Percentiles rank a stretch among this genome's conserved stretches.
Evolutionary conservation across 2,113 vertebrate genomes (phyloP).

Genomic region (Colaptes auratus): DNA sequence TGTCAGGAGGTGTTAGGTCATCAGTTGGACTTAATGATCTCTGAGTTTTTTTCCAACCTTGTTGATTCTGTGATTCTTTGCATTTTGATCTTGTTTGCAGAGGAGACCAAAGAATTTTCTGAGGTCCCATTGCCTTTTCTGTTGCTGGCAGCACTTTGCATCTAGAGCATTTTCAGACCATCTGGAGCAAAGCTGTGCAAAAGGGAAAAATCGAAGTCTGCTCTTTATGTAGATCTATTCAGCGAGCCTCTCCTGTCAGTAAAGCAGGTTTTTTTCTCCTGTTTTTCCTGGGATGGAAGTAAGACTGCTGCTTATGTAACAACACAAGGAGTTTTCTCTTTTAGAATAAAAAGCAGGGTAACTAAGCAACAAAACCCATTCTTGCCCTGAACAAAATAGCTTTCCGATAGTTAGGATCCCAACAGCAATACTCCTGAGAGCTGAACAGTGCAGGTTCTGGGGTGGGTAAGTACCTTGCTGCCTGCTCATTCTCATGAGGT

Average conservation of each 20-base stretch:
- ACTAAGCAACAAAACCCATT: slow-evolving; percentile 43
- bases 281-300: background rate
- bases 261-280: background rate
- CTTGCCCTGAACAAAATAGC: background rate
- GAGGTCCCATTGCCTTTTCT: background rate
- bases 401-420: background rate
- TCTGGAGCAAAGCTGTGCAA: slow-evolving; percentile 36
- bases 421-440: background rate
- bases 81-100: background rate
- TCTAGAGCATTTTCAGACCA: slow-evolving; percentile 6
- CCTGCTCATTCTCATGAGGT: background rate
- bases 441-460: background rate
- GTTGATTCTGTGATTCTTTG: background rate
- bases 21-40: too few relatives aligned
- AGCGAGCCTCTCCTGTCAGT: background rate
- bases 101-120: background rate
- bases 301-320: slow-evolving; percentile 47
- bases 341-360: slow-evolving; percentile 16
- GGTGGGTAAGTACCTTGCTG: background rate
- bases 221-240: background rate
- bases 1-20: too few relatives aligned
- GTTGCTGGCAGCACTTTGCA: background rate
- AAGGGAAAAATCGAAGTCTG: background rate
- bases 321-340: background rate
- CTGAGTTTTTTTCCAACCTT: too few relatives aligned